phyloP scores from a whole-genome alignment of 2,888 invertebrate species.

The Lottia gigantea region DNA sequence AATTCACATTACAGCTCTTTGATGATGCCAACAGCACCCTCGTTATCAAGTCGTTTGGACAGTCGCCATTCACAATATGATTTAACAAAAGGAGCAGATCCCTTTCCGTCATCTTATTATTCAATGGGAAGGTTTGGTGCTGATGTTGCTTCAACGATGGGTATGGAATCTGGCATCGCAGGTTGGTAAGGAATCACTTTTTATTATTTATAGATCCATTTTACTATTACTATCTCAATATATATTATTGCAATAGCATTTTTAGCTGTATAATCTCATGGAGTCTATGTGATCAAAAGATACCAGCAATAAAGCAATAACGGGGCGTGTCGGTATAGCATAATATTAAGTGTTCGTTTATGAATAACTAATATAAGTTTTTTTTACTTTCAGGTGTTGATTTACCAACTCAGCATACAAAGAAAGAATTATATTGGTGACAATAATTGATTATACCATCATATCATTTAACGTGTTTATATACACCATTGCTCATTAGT shows the following conservation, averaged over 20 bases:
- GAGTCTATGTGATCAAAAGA: too few relatives aligned
- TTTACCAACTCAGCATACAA: constrained; percentile 39
- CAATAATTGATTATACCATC: background rate
- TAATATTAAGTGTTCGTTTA: too few relatives aligned
- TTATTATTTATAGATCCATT: background rate
- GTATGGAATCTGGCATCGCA: constrained; percentile 34
- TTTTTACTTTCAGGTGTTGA: constrained; percentile 32
- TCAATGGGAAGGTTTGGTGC: constrained; percentile 37
- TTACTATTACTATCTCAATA: too few relatives aligned
- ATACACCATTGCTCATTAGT: background rate
- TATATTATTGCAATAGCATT: too few relatives aligned
- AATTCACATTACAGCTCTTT: constrained; percentile 68
- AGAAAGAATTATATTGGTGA: constrained; percentile 44
- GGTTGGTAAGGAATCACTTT: constrained; percentile 22
- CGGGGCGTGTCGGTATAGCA: too few relatives aligned
- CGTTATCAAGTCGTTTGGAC: constrained; percentile 29
- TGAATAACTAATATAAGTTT: background rate
- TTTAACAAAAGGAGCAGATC: constrained; percentile 32
- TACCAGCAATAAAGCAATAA: too few relatives aligned
- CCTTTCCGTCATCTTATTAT: constrained; percentile 33
- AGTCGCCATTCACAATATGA: constrained; percentile 31
- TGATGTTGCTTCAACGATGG: constrained; percentile 25
- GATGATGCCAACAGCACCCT: constrained; percentile 66
- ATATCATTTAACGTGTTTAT: background rate
- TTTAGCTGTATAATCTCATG: too few relatives aligned